These are phyloP conservation scores for Propithecus deckenii DNA, from an alignment of 2,797 vertebrate genomes.

Conservation along the genomic window DNA sequence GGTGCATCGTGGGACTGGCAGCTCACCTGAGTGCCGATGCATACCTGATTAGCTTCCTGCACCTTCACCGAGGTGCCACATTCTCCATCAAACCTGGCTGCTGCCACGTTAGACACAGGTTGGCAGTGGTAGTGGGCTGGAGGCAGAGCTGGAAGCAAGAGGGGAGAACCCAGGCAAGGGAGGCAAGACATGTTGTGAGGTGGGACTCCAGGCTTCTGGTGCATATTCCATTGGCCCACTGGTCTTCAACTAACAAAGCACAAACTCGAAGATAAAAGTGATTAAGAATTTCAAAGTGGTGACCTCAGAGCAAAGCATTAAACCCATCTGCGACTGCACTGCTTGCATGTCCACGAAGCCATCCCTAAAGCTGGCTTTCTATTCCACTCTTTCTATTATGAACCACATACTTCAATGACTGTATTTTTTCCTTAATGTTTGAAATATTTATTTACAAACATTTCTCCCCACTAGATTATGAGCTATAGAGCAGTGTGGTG, in stretches of 20 bases:
- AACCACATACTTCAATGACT: background rate
- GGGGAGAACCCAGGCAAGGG: background rate
- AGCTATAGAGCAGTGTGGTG: background rate
- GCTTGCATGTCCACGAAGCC: background rate
- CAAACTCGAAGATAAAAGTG: background rate
- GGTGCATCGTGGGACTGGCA: accelerated
- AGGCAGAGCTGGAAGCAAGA: background rate
- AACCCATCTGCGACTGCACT: background rate
- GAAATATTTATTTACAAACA: background rate
- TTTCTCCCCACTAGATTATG: background rate
- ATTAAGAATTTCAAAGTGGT: background rate
- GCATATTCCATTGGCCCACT: background rate
- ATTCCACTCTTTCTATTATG: background rate
- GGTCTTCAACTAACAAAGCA: background rate
- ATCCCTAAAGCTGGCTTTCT: background rate
- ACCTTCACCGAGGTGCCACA: background rate
- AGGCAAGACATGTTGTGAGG: background rate
- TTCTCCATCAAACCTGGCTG: accelerated
- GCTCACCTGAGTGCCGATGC: background rate
- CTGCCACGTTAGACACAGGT: background rate
- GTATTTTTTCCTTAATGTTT: background rate
- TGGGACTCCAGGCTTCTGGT: no score
- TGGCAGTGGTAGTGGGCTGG: background rate
- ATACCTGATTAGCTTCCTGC: background rate
- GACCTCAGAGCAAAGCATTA: background rate